Evolutionary conservation across 2,888 invertebrate species (phyloP), one percentile per base, ranked within the genome.

Genomic region (Chirona hameri): DNA sequence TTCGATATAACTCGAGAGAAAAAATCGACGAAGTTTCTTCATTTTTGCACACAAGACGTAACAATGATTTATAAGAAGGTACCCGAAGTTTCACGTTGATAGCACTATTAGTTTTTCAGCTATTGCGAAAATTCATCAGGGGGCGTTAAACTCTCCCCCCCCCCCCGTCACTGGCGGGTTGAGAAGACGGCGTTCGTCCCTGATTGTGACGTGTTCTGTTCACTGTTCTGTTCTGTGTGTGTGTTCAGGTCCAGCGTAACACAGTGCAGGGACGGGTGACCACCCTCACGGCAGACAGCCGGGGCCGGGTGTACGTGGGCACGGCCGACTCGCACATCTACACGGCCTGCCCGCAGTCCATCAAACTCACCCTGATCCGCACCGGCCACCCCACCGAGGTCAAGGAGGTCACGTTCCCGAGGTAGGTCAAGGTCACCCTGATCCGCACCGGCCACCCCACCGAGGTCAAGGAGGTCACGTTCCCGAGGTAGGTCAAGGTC

Each of bases 301-400:
- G 90, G 85, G 89, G 88, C 31, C 87, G 91, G 85, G 90, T 96
- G 83, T 90, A 94, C 57, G 93, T 93, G 1, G 96, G 94, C 0
- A 97, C 96, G 0, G 89, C 90, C 7, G 89, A 90, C 85, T 93
- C 94, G 86, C 95, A 97, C 90, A 94, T 97, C 84, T 96, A 94
- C 89, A 90, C 91, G 81, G 91, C 97, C 81, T 91, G 92, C 86
- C 88, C 94, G 57, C 89, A 89, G 27, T 91, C 92, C 29, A 94
- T 96, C 87, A 89, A 90, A 10, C 90, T 92, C 1, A 91, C 91
- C 81, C 89, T 97, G 39, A 89, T 94, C 0, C 91, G 94, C 84
- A 96, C 97, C 0, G 95, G 96, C 86, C 97, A 97, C 87, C 92
- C 92, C 2, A 91, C 92, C 60, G 90, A 93, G 0, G 93, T 98